Evolutionary conservation across 1,140 invertebrate species (phyloP), one percentile per base, ranked within the genome.

Genomic region (Oryctes rhinoceros): DNA sequence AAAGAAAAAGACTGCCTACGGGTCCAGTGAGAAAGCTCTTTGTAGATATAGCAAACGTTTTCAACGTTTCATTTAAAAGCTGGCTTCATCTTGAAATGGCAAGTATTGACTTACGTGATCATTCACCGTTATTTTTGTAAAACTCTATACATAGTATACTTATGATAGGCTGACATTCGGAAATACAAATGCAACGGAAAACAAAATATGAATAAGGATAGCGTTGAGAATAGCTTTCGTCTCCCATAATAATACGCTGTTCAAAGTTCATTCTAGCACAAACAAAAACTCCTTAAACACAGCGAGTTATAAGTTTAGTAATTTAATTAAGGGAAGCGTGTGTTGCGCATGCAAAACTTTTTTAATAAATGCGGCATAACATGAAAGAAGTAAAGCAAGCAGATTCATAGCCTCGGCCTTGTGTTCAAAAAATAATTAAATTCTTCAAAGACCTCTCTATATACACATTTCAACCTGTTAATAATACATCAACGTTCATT

Each of bases 381-480:
- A 71, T 71, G 65, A 71, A 71, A 71, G 65, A 71, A 71, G 65
- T 71, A 71, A 71, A 71, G 65, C 13, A 71, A 71, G 65, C 65
- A 71, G 65, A 71, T 71, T 71, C 24, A 71, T 71, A 71, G 53
- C 18, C 10, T 71, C 18, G 10, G 9, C 20, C 35, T 30, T 20
- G 20, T 24, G 65, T 71, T 71, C 35, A 71, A 71, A 71, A 71
- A 71, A 71, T 71, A 71, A 35, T 71, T 71, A 71, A 71, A 71
- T 71, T 71, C 65, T 37, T 37, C 11, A 37, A 71, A 24, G 35
- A 37, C 11, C 65, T 24, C 13, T 35, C 35, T 35, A 37, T 20
- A 67, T 67, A 30, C 65, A 24, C 35, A 71, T 71, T 71, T 24
- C 65, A 13, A 71, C 24, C 13, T 71, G 65, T 71, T 30, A 30